Evolutionary conservation across 2,888 invertebrate species (phyloP), one percentile per base, ranked within the genome.

Genomic region (Hanleya hanleyi): DNA sequence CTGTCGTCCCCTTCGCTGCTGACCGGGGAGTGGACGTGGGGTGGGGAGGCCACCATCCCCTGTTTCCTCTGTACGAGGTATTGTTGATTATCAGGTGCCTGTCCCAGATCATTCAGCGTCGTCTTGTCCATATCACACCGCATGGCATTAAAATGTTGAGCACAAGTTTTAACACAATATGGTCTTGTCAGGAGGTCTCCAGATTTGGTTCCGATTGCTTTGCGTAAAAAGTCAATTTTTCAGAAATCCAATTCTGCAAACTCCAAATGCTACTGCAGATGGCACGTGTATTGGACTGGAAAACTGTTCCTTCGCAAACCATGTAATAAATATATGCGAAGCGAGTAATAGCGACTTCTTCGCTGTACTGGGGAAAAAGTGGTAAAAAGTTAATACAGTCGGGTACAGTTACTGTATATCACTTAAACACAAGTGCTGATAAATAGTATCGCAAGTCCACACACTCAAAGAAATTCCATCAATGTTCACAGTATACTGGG

Each of bases 71-170:
- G 57, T 22, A 32, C 32, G 26, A 57, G 32, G 26, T 29, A 57
- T 15, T 12, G 22, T 57, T 57, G 57, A 9, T 57, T 57, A 15
- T 57, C 57, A 4, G 57, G 57, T 22, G 29, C 57, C 57, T 15
- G 15, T 18, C 57, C 57, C 26, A 22, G 57, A 15, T 57, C 29
- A 57, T 32, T 57, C 22, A 18, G 26, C 12, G 57, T 15, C 12
- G 57, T 22, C 32, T 29, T 57, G 32, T 57, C 57, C 57, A 57
- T 57, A 32, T 57, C 57, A 57, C 57, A 57, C 57, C 57, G 18
- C 57, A 57, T 57, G 22, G 22, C 57, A 57, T 15, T 57, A 2
- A 22, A 22, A 57, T n/a, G n/a, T n/a, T n/a, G n/a, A n/a, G n/a
- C n/a, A n/a, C n/a, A n/a, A n/a, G n/a, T n/a, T n/a, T n/a, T n/a